Evolutionary conservation across 2,888 invertebrate species (phyloP).

Genomic region (Drosophila fungiperda): DNA sequence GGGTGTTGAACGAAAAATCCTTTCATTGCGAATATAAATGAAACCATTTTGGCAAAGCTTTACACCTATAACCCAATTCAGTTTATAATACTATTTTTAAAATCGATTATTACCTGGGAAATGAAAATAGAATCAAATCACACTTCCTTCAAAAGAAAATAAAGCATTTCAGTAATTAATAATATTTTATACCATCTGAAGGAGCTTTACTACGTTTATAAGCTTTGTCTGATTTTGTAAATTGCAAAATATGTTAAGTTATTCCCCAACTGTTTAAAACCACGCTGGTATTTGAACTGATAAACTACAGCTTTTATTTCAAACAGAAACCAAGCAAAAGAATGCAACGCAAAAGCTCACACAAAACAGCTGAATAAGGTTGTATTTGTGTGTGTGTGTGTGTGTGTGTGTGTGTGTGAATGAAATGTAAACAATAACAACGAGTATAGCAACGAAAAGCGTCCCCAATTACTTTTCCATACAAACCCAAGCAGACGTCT

Average conservation of each 20-base stretch:
- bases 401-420: slow-evolving; percentile 14
- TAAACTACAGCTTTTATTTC: neutral
- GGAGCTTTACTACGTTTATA: neutral
- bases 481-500: slow-evolving; percentile 8
- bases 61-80: too few relatives aligned
- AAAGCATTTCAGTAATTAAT: neutral
- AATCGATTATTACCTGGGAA: neutral
- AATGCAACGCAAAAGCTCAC: slow-evolving; percentile 15
- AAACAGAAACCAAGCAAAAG: neutral
- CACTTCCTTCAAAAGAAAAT: neutral
- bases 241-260: neutral
- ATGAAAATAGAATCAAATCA: neutral
- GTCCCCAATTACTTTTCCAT: slow-evolving; percentile 43
- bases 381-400: slow-evolving; percentile 1
- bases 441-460: slow-evolving; percentile 51
- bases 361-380: slow-evolving; percentile 32
- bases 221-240: neutral
- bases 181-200: neutral
- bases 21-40: neutral
- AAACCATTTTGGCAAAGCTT: neutral
- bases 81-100: too few relatives aligned
- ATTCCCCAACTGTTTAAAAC: neutral
- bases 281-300: neutral
- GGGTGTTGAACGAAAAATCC: neutral
- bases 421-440: slow-evolving; percentile 75